phyloP scores from a whole-genome alignment of 1,140 invertebrate genomes.

The Meteorus sp. region DNA sequence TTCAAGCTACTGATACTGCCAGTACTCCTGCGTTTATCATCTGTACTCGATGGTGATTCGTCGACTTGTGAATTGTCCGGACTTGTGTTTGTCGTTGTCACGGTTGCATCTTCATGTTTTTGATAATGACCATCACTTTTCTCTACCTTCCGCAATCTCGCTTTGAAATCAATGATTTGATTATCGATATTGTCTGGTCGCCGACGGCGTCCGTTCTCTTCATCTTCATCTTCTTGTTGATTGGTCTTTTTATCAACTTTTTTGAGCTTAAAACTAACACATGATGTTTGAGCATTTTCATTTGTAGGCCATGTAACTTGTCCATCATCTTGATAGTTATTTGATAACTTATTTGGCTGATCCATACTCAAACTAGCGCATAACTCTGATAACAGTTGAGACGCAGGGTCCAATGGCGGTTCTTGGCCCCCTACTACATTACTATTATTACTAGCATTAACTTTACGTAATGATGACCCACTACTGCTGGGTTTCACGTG shows the following conservation, averaged over 20 bases:
- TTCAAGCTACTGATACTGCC: slow-evolving; percentile 91
- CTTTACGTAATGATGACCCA: slow-evolving; percentile 36
- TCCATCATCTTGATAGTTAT: slow-evolving; percentile 27
- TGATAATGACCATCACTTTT: slow-evolving; percentile 56
- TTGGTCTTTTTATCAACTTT: slow-evolving; percentile 65
- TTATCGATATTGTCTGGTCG: slow-evolving; percentile 57
- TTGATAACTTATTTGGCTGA: slow-evolving; percentile 28
- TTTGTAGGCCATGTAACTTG: slow-evolving; percentile 35
- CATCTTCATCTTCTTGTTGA: slow-evolving; percentile 60
- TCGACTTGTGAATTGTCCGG: slow-evolving; percentile 59
- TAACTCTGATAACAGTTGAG: slow-evolving; percentile 76
- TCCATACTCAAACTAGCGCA: slow-evolving; percentile 56
- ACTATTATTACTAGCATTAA: slow-evolving; percentile 34
- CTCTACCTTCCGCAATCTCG: slow-evolving; percentile 81
- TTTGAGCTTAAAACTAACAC: slow-evolving; percentile 63
- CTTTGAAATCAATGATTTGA: slow-evolving; percentile 82
- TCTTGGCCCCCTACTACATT: too few relatives aligned
- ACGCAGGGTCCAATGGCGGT: slow-evolving; percentile 63
- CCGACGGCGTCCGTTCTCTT: too few relatives aligned
- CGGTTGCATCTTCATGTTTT: slow-evolving; percentile 53
- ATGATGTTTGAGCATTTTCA: slow-evolving; percentile 35
- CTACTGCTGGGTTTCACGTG: slow-evolving; percentile 64
- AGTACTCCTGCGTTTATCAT: slow-evolving; percentile 87
- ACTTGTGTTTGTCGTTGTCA: slow-evolving; percentile 31
- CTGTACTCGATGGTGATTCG: too few relatives aligned